phyloP scores from a whole-genome alignment of 1,140 invertebrate species.

The Plutomurus gul region DNA sequence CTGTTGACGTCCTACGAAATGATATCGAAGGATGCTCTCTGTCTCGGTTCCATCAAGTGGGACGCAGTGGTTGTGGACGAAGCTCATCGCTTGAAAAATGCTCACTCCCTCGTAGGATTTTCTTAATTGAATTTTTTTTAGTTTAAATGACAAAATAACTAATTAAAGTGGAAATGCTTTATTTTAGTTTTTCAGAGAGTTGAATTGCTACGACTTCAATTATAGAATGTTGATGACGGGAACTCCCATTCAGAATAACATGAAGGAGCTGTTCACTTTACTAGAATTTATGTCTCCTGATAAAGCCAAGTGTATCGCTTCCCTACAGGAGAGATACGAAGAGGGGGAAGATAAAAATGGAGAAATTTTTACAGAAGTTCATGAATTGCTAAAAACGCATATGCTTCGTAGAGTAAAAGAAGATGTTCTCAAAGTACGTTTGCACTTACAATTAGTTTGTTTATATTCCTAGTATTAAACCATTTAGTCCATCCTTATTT shows the following conservation, averaged over 20 bases:
- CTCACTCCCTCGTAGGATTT: slow-evolving; percentile 88
- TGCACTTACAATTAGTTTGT: neutral
- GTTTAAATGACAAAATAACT: slow-evolving; percentile 31
- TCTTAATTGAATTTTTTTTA: neutral
- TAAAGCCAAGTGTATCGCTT: slow-evolving; percentile 90
- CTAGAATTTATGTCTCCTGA: slow-evolving; percentile 97
- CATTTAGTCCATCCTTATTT: too few species aligned
- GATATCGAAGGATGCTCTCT: slow-evolving; percentile 94
- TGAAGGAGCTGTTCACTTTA: slow-evolving; percentile 98
- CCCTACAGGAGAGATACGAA: slow-evolving; percentile 82
- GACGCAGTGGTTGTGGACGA: slow-evolving; percentile 97
- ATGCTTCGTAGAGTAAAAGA: slow-evolving; percentile 96
- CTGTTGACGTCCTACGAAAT: slow-evolving; percentile 97
- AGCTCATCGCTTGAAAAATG: slow-evolving; percentile 97
- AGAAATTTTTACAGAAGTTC: slow-evolving; percentile 97
- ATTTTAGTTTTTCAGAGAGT: slow-evolving; percentile 85
- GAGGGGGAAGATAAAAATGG: slow-evolving; percentile 99
- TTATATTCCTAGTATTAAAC: too few species aligned
- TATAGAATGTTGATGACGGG: slow-evolving; percentile 98
- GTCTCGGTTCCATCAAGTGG: slow-evolving; percentile 98
- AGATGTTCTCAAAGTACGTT: slow-evolving; percentile 87
- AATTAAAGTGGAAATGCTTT: neutral
- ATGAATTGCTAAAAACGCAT: slow-evolving; percentile 98
- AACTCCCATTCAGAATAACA: slow-evolving; percentile 97
- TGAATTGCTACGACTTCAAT: slow-evolving; percentile 90